Evolutionary conservation across 2,113 vertebrate species (phyloP).

Genomic region (Craseonycteris thonglongyai): DNA sequence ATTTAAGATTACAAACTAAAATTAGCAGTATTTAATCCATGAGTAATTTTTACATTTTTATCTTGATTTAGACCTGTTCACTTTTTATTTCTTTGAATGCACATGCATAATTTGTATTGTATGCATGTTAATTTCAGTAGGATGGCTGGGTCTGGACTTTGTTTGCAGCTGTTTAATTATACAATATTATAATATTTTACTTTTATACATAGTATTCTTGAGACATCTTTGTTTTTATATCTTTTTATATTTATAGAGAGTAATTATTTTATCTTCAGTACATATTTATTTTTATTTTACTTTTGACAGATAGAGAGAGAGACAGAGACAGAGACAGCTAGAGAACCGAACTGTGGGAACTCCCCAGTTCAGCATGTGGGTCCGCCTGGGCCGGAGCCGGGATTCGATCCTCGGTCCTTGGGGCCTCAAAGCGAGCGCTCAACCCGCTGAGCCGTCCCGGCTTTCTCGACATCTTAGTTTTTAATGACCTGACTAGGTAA

Average conservation of each 20-base stretch:
- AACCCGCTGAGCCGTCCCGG: no score
- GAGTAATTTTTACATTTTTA: neutral
- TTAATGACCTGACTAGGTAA: neutral
- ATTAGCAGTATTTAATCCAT: neutral
- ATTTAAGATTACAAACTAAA: neutral
- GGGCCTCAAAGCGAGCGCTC: no score
- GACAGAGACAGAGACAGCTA: no score
- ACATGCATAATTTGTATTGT: neutral
- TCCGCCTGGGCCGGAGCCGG: no score
- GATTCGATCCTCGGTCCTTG: no score
- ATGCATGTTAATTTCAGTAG: slow-evolving; percentile 6
- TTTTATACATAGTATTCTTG: slow-evolving; percentile 29
- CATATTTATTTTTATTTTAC: no score
- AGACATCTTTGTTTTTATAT: neutral
- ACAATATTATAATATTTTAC: neutral
- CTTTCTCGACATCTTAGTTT: neutral
- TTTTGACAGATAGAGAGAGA: no score
- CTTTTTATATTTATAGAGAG: no score
- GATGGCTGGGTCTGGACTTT: neutral
- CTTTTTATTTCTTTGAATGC: slow-evolving; percentile 10
- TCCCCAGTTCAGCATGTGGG: no score
- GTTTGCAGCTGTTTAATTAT: neutral
- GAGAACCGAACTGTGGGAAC: no score
- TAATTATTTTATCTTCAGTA: no score
- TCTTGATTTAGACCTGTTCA: slow-evolving; percentile 28